Evolutionary conservation across 1,140 invertebrate genomes (phyloP).

Genomic region (Amyelois transitella): DNA sequence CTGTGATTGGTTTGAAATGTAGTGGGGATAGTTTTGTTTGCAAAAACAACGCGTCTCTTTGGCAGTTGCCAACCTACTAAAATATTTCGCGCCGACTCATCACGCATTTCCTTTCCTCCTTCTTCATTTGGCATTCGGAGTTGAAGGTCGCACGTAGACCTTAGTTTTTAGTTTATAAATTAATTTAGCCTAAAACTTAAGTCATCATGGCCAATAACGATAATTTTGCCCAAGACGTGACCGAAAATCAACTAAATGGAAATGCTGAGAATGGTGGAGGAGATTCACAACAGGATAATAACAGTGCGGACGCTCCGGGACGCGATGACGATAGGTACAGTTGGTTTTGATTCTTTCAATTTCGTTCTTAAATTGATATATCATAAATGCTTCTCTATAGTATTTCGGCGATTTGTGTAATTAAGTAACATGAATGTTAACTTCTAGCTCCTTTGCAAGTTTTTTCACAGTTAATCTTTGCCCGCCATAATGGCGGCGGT

Average conservation of each 20-base stretch:
- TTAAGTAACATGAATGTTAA: background rate
- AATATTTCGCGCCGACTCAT: constrained; percentile 63
- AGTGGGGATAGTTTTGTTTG: constrained; percentile 36
- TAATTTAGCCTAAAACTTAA: constrained; percentile 51
- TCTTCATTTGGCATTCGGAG: constrained; percentile 70
- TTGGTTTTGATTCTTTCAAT: constrained; percentile 19
- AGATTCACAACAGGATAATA: constrained; percentile 76
- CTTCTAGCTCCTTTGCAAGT: background rate
- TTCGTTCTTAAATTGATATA: background rate
- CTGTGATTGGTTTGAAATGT: constrained; percentile 43
- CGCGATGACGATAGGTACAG: constrained; percentile 84
- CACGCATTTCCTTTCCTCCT: constrained; percentile 57
- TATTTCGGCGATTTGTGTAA: background rate
- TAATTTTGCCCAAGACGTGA: constrained; percentile 82
- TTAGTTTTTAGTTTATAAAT: constrained; percentile 68
- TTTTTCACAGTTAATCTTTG: constrained; percentile 29
- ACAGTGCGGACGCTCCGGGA: constrained; percentile 78
- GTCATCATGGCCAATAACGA: constrained; percentile 75
- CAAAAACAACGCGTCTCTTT: constrained; percentile 55
- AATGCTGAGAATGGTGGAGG: constrained; percentile 77
- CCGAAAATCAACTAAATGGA: constrained; percentile 76
- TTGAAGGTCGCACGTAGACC: constrained; percentile 67
- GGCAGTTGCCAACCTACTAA: constrained; percentile 49
- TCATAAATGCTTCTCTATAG: background rate
- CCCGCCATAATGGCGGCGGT: constrained; percentile 62